Percentiles rank a stretch among this genome's conserved stretches.
phyloP scores from a whole-genome alignment of 2,113 vertebrate genomes.

The Aphyosemion australe region DNA sequence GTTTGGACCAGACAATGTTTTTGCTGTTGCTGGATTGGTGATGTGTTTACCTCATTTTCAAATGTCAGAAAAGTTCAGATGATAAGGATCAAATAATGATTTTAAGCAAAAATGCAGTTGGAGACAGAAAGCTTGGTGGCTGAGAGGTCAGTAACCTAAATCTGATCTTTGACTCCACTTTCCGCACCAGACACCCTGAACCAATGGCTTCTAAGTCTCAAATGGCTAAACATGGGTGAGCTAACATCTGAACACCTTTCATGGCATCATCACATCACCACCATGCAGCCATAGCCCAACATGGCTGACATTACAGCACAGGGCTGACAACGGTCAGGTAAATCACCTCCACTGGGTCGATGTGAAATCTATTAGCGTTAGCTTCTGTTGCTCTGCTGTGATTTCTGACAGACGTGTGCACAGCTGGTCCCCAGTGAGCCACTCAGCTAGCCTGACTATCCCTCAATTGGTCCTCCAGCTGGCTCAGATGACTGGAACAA shows the following conservation, averaged over 20 bases:
- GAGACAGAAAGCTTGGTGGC: too few relatives aligned
- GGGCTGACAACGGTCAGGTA: conserved; percentile 11
- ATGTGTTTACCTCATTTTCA: too few relatives aligned
- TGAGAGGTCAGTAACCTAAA: too few relatives aligned
- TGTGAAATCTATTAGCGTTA: conserved; percentile 54
- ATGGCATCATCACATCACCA: background rate
- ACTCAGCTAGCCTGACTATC: conserved; percentile 8
- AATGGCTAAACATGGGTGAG: background rate
- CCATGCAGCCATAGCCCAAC: conserved; percentile 1
- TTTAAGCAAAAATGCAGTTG: too few relatives aligned
- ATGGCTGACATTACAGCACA: too few relatives aligned
- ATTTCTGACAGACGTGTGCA: conserved; percentile 53
- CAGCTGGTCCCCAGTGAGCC: conserved; percentile 45
- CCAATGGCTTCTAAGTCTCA: background rate
- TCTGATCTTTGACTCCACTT: too few relatives aligned
- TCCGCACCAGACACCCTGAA: background rate
- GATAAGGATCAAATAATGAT: too few relatives aligned
- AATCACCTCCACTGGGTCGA: conserved; percentile 38
- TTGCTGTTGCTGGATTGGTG: too few relatives aligned
- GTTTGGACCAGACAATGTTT: too few relatives aligned
- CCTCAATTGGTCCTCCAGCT: conserved; percentile 73
- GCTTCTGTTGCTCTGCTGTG: conserved; percentile 47
- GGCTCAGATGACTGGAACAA: conserved; percentile 71
- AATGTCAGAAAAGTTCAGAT: too few relatives aligned
- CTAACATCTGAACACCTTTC: background rate